Evolutionary conservation across 2,888 invertebrate genomes (phyloP).

Genomic region (Anagyrus pseudococci): DNA sequence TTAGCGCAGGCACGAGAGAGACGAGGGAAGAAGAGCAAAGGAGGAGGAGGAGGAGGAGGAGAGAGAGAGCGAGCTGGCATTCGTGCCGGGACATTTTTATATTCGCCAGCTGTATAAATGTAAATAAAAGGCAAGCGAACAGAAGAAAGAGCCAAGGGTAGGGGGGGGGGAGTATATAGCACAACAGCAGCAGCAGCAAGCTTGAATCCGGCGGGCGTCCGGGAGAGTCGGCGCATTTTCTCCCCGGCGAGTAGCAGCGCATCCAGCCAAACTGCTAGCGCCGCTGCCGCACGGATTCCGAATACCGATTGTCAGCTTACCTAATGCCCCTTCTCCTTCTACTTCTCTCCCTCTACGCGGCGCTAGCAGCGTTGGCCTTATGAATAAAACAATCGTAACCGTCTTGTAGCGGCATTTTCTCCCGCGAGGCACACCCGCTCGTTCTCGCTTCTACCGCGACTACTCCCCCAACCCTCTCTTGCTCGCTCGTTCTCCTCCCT

Average conservation of each 20-base stretch:
- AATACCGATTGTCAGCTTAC: conserved; percentile 50
- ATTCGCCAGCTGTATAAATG: conserved; percentile 44
- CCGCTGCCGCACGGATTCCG: conserved; percentile 41
- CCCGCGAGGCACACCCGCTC: neutral
- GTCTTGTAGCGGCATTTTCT: conserved; percentile 30
- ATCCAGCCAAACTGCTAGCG: too few relatives aligned
- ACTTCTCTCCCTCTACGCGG: neutral
- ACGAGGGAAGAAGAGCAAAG: neutral
- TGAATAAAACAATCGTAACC: conserved; percentile 46
- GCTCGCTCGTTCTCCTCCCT: neutral
- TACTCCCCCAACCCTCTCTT: too few relatives aligned
- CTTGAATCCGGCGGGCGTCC: too few relatives aligned
- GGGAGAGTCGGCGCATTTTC: conserved; percentile 8
- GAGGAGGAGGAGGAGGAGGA: neutral
- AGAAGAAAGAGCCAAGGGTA: too few relatives aligned
- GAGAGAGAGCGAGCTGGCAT: neutral
- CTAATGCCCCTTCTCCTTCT: conserved; percentile 33
- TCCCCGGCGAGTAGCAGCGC: neutral
- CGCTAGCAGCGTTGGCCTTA: conserved; percentile 37
- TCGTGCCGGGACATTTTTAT: conserved; percentile 41
- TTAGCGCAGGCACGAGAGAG: neutral
- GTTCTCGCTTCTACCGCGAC: neutral
- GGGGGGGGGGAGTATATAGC: too few relatives aligned
- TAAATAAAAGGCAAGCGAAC: conserved; percentile 45
- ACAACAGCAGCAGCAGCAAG: too few relatives aligned